Percentiles rank a stretch among this genome's conserved stretches.
phyloP scores from a whole-genome alignment of 1,140 invertebrate species.

The Nebria ingens region DNA sequence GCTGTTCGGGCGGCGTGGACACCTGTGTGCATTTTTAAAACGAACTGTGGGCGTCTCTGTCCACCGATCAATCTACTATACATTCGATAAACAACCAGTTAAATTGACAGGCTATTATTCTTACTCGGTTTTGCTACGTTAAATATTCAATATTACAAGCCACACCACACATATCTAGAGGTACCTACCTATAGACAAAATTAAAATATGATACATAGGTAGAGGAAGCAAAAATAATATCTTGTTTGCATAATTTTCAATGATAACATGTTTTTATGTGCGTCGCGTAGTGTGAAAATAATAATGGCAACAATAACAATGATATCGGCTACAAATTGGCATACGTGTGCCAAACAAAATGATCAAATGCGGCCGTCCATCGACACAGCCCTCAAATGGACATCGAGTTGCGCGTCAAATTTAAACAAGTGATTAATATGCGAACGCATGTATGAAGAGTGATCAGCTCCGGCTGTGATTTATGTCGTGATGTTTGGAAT shows the following conservation, averaged over 20 bases:
- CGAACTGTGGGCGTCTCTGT: not conserved
- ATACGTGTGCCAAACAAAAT: too few species aligned
- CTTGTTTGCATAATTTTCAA: too few species aligned
- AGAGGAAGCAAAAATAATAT: too few species aligned
- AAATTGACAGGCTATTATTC: not conserved
- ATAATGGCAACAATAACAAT: too few species aligned
- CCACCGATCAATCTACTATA: not conserved
- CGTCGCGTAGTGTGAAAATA: too few species aligned
- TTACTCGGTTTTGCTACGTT: not conserved
- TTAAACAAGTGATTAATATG: not conserved
- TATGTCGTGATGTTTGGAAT: not conserved
- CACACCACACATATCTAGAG: too few species aligned
- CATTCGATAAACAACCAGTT: not conserved
- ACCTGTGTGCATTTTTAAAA: not conserved
- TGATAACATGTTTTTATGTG: too few species aligned
- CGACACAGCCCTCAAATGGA: too few species aligned
- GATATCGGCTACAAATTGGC: too few species aligned
- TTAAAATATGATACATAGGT: too few species aligned
- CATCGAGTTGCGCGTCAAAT: not conserved
- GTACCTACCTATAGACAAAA: too few species aligned
- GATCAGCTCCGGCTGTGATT: not conserved
- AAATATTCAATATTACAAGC: not conserved
- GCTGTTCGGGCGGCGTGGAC: not conserved
- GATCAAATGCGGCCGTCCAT: too few species aligned
- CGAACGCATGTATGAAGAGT: not conserved